Evolutionary conservation across 2,797 vertebrate genomes (phyloP).

Genomic region (Chelon auratus): DNA sequence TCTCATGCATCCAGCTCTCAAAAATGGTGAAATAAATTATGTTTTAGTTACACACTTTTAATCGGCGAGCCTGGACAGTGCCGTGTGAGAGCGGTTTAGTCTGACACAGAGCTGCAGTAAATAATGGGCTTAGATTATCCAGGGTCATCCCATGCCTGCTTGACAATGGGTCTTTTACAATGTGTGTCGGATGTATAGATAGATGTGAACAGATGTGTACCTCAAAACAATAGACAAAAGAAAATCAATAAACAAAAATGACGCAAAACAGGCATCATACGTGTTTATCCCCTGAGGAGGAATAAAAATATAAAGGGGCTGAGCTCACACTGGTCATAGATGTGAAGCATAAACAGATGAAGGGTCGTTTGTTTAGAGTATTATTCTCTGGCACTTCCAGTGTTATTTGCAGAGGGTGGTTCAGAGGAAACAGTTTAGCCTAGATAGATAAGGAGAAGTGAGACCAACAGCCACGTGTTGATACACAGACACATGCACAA

Average conservation of each 20-base stretch:
- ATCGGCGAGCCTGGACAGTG: not conserved
- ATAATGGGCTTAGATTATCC: conserved; percentile 29
- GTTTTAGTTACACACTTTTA: not conserved
- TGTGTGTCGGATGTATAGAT: conserved; percentile 27
- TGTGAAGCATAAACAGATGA: not conserved
- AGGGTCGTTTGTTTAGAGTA: not conserved
- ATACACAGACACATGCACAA: conserved; percentile 2
- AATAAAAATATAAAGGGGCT: conserved; percentile 12
- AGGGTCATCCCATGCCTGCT: conserved; percentile 7
- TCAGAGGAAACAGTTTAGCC: conserved; percentile 54
- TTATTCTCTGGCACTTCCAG: conserved; percentile 15
- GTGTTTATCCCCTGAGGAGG: not conserved
- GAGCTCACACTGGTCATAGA: not conserved
- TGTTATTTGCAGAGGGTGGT: conserved; percentile 42
- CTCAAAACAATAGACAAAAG: conserved; percentile 62
- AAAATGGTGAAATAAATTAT: not conserved
- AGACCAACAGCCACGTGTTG: conserved; percentile 44
- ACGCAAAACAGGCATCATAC: conserved; percentile 22
- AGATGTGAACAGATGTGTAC: conserved; percentile 11
- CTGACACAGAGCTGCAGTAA: conserved; percentile 18
- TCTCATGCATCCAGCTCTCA: conserved; percentile 3
- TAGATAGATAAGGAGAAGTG: conserved; percentile 60
- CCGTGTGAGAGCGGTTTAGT: conserved; percentile 21
- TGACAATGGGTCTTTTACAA: conserved; percentile 32
- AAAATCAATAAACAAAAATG: conserved; percentile 47